Conservation (phyloP, 2,113 vertebrate species). For the Megaptera novaeangliae region DNA sequence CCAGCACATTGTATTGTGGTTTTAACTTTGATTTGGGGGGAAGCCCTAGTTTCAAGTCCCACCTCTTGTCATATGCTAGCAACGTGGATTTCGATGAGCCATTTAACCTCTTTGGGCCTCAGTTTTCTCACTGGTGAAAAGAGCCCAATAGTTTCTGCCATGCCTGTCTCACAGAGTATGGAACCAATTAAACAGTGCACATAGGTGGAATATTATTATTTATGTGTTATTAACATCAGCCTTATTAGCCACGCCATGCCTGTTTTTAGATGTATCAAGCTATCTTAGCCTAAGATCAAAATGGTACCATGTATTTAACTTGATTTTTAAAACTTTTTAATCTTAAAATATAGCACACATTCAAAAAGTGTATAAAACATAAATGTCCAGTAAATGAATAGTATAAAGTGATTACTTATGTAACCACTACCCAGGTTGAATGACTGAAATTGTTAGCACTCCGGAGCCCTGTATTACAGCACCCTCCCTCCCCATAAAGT, state of each 20-base stretch:
- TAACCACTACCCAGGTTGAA: not conserved
- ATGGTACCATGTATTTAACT: not conserved
- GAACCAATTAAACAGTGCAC: not conserved
- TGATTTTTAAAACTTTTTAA: not conserved
- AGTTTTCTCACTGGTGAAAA: not conserved
- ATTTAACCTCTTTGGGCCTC: not conserved
- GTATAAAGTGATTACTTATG: not conserved
- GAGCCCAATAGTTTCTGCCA: not conserved
- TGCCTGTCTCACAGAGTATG: not conserved
- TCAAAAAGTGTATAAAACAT: not conserved
- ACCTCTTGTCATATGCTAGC: not conserved
- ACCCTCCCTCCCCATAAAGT: not conserved
- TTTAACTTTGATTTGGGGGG: not conserved
- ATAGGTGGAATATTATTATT: not conserved
- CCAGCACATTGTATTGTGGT: not conserved
- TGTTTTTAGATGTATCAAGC: not conserved
- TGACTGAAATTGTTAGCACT: not conserved
- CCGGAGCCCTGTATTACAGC: not conserved
- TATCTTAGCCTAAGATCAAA: not conserved
- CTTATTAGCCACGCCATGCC: not conserved
- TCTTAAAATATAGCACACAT: not conserved
- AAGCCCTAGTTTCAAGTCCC: not conserved
- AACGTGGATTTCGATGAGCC: not conserved
- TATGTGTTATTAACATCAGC: not conserved
- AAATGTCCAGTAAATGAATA: not conserved